Evolutionary conservation across 2,888 invertebrate species (phyloP).

Genomic region (Lamproptera curius): DNA sequence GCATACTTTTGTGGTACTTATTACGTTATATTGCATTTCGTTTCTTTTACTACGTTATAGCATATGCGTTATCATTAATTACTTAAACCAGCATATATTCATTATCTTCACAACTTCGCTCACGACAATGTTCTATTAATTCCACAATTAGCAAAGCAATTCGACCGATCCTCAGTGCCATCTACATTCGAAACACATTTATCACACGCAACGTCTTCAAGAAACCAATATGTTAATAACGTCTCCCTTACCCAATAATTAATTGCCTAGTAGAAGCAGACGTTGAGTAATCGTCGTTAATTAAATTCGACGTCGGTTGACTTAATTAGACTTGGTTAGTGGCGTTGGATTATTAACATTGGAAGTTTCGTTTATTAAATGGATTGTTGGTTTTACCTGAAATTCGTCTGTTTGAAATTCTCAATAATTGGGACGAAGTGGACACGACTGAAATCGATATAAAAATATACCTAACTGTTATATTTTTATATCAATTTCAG

Average conservation of each 20-base stretch:
- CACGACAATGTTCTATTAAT: background rate
- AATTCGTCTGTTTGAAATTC: no score
- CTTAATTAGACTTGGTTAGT: constrained; percentile 8
- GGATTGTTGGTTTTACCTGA: no score
- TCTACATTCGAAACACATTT: constrained; percentile 4
- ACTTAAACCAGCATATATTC: no score
- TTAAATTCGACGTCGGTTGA: constrained; percentile 13
- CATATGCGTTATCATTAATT: no score
- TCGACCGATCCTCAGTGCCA: background rate
- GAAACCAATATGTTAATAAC: constrained; percentile 5
- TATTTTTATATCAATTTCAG: no score
- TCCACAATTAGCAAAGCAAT: background rate
- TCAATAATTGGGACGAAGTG: no score
- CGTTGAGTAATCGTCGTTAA: constrained; percentile 9
- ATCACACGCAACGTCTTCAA: constrained; percentile 2
- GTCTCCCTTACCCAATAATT: constrained; percentile 5
- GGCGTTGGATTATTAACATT: constrained; percentile 4
- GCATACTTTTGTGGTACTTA: no score
- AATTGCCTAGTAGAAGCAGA: constrained; percentile 2
- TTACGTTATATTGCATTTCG: no score
- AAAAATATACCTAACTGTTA: no score
- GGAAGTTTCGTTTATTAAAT: background rate
- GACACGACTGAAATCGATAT: no score
- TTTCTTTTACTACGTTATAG: no score
- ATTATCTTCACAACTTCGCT: no score